Evolutionary conservation across 2,888 invertebrate species (phyloP), one percentile per base, ranked within the genome.

Genomic region (Apodemia mormo): DNA sequence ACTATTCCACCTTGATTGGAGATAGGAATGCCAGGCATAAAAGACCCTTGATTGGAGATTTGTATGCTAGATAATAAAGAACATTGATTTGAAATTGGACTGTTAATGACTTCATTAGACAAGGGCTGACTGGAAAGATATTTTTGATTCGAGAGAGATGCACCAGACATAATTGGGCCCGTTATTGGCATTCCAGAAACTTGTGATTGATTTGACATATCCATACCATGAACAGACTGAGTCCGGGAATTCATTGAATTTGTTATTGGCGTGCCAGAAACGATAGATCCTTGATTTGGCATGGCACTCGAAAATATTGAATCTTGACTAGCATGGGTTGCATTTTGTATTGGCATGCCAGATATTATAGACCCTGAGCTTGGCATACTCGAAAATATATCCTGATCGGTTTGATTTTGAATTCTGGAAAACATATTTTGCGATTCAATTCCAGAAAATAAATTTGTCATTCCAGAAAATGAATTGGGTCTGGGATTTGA

Each of bases 311-410:
- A 65, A 37, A 65, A 69, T 22, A 54, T 49, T 6, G 68, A 30
- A 64, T 64, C 64, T 37, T 64, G 64, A 37, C 64, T 64, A 37
- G 64, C 64, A 64, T 64, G 72, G 9, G 73, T 72, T 2, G 68
- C 69, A 43, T 56, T 72, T 52, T 71, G 66, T 10, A 74, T 54
- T 3, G 77, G 76, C 4, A 73, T 74, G 6, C 76, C 73, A 8
- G 70, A 61, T 37, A 72, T 33, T 65, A 73, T 71, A 0, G 68
- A 70, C 29, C 7, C 61, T 10, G 61, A 6, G 12, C 37, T 37
- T 37, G 64, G 64, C 37, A 64, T 64, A 37, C 33, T 64, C 14
- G 64, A 14, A 33, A 33, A 52, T 33, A 64, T 12, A 64, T n/a
- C 54, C 4, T 54, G 54, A 54, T 54, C 14, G 2, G 64, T 64